Evolutionary conservation across 2,888 invertebrate genomes (phyloP), one percentile per base, ranked within the genome.

Genomic region (Leptinotarsa juncta): DNA sequence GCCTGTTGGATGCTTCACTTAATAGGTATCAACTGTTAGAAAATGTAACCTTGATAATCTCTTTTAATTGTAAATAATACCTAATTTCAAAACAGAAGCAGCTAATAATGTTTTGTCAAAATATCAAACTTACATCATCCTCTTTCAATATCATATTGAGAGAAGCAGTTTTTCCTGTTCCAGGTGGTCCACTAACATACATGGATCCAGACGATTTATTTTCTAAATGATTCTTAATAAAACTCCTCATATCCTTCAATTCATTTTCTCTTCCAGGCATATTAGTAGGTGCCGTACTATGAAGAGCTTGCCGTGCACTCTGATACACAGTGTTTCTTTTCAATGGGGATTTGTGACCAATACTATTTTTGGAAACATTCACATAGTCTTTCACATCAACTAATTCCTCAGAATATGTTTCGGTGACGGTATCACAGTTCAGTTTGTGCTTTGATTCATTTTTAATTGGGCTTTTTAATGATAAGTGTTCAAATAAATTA

Each of bases 121-220:
- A 42, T 42, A 42, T 10, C 42, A 42, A 42, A 78, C 80, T 85
- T 84, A 94, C 93, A 88, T 93, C 90, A 16, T 93, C 88, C 65
- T 92, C 89, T 53, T 92, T 89, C 72, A 97, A 88, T 73, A 96
- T 91, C 78, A 94, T 91, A 0, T 93, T 93, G 20, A 98, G 89
- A 76, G 95, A 94, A 0, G 97, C 97, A 0, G 98, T 98, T 89
- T 98, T 98, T 1, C 97, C 99, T 1, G 99, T 99, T 5, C 99
- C 99, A 0, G 99, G 99, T 32, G 97, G 96, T 1, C 99, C 99
- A 55, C 97, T 98, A 60, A 99, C 92, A 86, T 99, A 99, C 71
- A 99, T 85, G 20, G 97, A 96, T 1, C 94, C 95, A 0, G 97
- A 94, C 50, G 89, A 90, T 79, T 91, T 89, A 1, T 90, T 89